Evolutionary conservation across 2,888 invertebrate species (phyloP).

Genomic region (Itoplectis maculator): DNA sequence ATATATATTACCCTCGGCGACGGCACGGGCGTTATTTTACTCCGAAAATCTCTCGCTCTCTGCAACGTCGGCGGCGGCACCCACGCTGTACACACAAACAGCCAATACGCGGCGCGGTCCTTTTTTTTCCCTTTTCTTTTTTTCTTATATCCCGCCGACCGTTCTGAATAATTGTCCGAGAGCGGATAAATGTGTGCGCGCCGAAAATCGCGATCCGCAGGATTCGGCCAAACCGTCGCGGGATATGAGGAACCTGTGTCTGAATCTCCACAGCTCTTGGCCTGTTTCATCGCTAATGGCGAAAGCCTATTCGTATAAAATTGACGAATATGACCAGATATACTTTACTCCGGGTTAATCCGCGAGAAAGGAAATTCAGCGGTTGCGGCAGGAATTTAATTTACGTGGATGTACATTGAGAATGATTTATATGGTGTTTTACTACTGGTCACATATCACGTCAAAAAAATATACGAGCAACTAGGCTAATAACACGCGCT

Average conservation of each 20-base stretch:
- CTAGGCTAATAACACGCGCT: no score
- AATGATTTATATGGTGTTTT: no score
- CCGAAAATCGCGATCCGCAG: constrained; percentile 47
- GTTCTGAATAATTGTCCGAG: constrained; percentile 66
- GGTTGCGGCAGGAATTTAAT: no score
- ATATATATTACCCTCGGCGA: constrained; percentile 65
- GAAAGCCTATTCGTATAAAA: constrained; percentile 3
- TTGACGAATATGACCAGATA: constrained; percentile 26
- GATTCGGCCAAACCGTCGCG: constrained; percentile 53
- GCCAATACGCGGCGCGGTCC: constrained; percentile 54
- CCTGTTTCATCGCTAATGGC: constrained; percentile 40
- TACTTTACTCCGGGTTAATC: neutral
- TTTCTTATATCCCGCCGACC: constrained; percentile 48
- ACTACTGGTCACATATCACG: no score
- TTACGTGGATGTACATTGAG: no score
- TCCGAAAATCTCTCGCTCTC: constrained; percentile 67
- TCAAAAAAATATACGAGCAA: no score
- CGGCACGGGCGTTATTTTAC: constrained; percentile 66
- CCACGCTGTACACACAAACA: constrained; percentile 14
- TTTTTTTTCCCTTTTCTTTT: constrained; percentile 32
- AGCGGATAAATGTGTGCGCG: constrained; percentile 62
- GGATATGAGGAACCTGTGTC: constrained; percentile 52
- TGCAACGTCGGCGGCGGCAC: constrained; percentile 36
- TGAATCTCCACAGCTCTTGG: neutral
- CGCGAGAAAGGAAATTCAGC: neutral